Base-by-base conservation (phyloP, 64 coral and sea anemone species). In the Porites australiensis region DNA sequence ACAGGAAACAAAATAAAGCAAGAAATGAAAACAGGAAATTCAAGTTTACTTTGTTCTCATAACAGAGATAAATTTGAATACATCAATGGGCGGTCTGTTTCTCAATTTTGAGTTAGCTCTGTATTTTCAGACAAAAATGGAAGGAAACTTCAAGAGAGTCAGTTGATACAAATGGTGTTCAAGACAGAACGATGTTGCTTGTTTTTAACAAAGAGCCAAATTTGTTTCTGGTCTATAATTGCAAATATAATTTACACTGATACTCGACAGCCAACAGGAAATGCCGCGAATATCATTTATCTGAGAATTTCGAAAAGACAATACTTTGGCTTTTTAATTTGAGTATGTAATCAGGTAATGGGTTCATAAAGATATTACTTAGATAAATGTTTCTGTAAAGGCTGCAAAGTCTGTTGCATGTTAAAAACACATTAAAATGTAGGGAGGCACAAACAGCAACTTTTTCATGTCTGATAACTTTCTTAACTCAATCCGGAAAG, bases 201-300 rank as follows among this genome's bases (percentile, higher is more conserved):
- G 19, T 16, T 48, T 83, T 83, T 83, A 44, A 83, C 59, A 48
- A 83, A 44, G 66, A 43, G 59, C 79, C 79, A 83, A 67, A 83
- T 66, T 46, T 13, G 46, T 83, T 64, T 83, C 59, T 64, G 59
- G 60, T 64, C 79, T 83, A 83, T 83, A 65, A 83, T 83, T 83
- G 49, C 79, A 65, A 67, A 83, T 83, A 83, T 66, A 83, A 83
- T 83, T 83, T 83, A 44, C 79, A 47, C 79, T 83, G 66, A 83
- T 83, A 83, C 79, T 49, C 59, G 79, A 44, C 79, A 64, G 27
- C 59, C 61, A 45, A 83, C 79, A 83, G 79, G 79, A 83, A 83
- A 83, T 83, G 79, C 79, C 45, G 14, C 61, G 60, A 83, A 83
- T 83, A 74, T 83, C 79, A 83, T 48, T 66, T 11, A 83, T 58